phyloP scores from a whole-genome alignment of 2,888 invertebrate species.

The Ennomos fuscantarius region DNA sequence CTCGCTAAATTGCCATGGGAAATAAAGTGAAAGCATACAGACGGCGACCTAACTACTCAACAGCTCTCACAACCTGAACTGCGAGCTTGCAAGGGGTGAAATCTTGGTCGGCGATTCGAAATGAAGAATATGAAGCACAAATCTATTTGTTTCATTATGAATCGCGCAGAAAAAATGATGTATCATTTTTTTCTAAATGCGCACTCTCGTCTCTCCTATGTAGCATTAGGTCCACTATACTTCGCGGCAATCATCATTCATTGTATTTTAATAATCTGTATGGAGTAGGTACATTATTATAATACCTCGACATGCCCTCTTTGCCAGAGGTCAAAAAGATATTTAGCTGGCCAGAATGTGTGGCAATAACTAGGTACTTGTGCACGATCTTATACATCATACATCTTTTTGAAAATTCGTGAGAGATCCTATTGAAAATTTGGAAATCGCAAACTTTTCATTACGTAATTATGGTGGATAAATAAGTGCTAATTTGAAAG shows the following conservation, averaged over 20 bases:
- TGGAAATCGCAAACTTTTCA: conserved; percentile 7
- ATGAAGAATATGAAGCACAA: conserved; percentile 10
- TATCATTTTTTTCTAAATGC: conserved; percentile 9
- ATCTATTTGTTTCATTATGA: conserved; percentile 2
- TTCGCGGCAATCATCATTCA: conserved; percentile 52
- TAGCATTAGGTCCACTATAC: conserved; percentile 37
- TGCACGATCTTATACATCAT: conserved; percentile 21
- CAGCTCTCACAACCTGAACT: conserved; percentile 23
- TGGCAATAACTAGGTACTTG: conserved; percentile 37
- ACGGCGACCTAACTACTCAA: conserved; percentile 23
- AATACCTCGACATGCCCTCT: conserved; percentile 48
- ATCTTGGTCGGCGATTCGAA: conserved; percentile 22
- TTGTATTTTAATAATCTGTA: conserved; percentile 56
- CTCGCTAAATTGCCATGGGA: conserved; percentile 29
- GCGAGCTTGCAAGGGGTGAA: conserved; percentile 24
- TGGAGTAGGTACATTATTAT: conserved; percentile 44
- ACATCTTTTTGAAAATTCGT: conserved; percentile 3
- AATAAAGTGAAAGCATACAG: conserved; percentile 31
- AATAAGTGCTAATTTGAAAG: conserved; percentile 21
- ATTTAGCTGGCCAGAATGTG: conserved; percentile 44
- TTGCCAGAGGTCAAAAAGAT: conserved; percentile 48
- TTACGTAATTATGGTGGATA: conserved; percentile 3
- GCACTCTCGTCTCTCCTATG: conserved; percentile 14
- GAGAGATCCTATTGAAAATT: conserved; percentile 12
- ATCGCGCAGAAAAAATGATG: conserved; percentile 2